Conservation (phyloP, 2,888 invertebrate genomes). For the Leucophenga montana region DNA sequence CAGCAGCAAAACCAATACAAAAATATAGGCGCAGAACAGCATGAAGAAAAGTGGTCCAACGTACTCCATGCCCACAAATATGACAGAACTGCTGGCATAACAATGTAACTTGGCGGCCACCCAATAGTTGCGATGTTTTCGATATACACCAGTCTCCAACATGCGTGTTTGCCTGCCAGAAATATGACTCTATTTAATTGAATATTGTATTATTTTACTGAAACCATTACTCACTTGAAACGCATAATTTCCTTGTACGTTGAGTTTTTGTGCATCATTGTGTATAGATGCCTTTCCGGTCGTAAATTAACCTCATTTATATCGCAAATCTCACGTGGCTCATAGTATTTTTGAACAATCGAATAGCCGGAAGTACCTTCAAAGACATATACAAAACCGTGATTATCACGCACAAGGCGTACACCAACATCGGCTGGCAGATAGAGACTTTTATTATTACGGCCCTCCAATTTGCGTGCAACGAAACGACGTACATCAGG, state of each 20-base stretch:
- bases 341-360: constrained; percentile 59
- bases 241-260: constrained; percentile 67
- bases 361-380: constrained; percentile 62
- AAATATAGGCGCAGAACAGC: constrained; percentile 55
- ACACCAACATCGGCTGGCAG: constrained; percentile 60
- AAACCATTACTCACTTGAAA: constrained; percentile 53
- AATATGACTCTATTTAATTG: too few species aligned
- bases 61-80: constrained; percentile 69
- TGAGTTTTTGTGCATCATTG: constrained; percentile 62
- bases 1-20: constrained; percentile 56
- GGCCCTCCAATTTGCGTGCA: constrained; percentile 51
- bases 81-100: constrained; percentile 58
- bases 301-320: constrained; percentile 68
- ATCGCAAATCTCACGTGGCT: constrained; percentile 69
- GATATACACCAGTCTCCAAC: constrained; percentile 65
- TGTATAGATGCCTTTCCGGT: constrained; percentile 55
- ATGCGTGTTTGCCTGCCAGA: constrained; percentile 53
- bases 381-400: constrained; percentile 66
- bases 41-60: constrained; percentile 68
- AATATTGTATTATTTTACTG: too few species aligned
- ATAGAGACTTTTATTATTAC: constrained; percentile 57
- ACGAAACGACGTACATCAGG: constrained; percentile 57
- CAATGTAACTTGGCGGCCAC: constrained; percentile 61
- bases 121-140: constrained; percentile 64
- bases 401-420: constrained; percentile 59